Evolutionary conservation across 2,888 invertebrate species (phyloP).

Genomic region (Rhagophthalmus giganteus): DNA sequence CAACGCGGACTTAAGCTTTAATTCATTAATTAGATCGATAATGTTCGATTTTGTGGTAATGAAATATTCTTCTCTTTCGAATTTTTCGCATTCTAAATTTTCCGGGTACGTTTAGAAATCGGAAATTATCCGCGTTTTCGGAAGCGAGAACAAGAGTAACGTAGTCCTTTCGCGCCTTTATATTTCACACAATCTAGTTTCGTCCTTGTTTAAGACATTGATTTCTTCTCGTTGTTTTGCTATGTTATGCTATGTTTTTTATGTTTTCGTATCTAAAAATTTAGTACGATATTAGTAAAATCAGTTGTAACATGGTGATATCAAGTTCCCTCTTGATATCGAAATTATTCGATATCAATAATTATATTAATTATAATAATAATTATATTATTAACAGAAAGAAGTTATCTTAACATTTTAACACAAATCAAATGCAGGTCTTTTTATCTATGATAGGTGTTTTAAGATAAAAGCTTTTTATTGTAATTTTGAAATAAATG

Average conservation of each 20-base stretch:
- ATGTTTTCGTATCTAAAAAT: constrained; percentile 56
- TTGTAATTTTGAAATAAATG: too few species aligned
- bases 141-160: constrained; percentile 60
- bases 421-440: too few species aligned
- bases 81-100: constrained; percentile 63
- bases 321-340: too few species aligned
- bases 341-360: too few species aligned
- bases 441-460: too few species aligned
- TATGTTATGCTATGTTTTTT: too few species aligned
- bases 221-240: constrained; percentile 57
- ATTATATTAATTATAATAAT: too few species aligned
- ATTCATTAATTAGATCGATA: constrained; percentile 47
- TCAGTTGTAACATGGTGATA: background rate
- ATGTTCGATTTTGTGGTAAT: constrained; percentile 51
- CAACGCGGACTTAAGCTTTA: constrained; percentile 50
- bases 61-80: constrained; percentile 56
- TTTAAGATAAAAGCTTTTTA: too few species aligned
- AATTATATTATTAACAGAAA: too few species aligned
- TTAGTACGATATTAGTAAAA: background rate
- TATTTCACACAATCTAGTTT: constrained; percentile 59
- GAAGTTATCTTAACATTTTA: too few species aligned
- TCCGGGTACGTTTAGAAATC: constrained; percentile 63
- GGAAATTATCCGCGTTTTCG: constrained; percentile 64
- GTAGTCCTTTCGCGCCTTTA: constrained; percentile 60
- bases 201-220: constrained; percentile 59